Evolutionary conservation across 2,113 vertebrate species (phyloP), one percentile per base, ranked within the genome.

Genomic region (Chitala chitala): DNA sequence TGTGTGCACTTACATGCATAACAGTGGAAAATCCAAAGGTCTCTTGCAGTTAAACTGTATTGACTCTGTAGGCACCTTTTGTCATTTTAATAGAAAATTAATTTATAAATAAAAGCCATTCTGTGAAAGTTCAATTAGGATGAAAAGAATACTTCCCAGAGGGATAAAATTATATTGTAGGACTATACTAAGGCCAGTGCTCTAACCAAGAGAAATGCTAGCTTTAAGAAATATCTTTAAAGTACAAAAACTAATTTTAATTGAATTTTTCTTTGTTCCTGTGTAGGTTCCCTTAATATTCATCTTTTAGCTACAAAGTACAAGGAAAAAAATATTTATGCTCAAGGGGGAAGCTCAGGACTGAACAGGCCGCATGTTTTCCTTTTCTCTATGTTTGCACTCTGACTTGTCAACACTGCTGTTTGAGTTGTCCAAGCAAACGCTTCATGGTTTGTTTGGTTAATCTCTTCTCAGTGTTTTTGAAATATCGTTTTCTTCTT

Each of bases 71-170:
- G 64, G 9, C 26, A 29, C 64, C 64, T 48, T 20, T 46, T 20
- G 46, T 46, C 42, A 15, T 42, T 26, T 68, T 12, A 68, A 48
- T 68, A 9, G 42, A 24, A 42, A 48, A 68, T 24, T 10, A 51
- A 2, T 8, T 10, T 10, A 2, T 15, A 20, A 51, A 8, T 15
- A 51, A 20, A n/a, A n/a, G 48, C 12, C 12, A 51, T 5, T 44
- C 24, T 48, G 24, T 68, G 64, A 68, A 68, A 68, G 44, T 46
- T 46, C 64, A 36, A 68, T 68, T 68, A 68, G 17, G 10, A 68
- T 38, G 15, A 9, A 48, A 66, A 40, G 40, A 68, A 22, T 68
- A 24, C 40, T 48, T 33, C 24, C 22, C 17, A 26, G 38, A 24
- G 53, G n/a, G 15, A 2, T 55, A n/a, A 17, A 4, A 22, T n/a